phyloP scores from a whole-genome alignment of 2,797 vertebrate species.

The Dicrostonyx torquatus region DNA sequence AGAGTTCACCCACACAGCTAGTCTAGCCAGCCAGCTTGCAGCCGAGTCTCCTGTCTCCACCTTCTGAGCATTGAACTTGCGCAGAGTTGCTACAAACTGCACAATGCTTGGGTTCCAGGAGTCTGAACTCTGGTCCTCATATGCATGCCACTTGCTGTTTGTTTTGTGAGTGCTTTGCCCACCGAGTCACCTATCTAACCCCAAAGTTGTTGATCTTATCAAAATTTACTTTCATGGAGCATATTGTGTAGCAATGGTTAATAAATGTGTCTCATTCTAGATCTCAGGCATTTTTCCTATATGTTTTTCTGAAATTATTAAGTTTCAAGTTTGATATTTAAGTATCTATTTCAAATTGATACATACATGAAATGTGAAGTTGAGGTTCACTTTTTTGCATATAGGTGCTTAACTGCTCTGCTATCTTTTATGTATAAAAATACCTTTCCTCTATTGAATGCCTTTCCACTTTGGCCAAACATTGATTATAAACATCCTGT shows the following conservation, averaged over 20 bases:
- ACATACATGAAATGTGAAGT: background rate
- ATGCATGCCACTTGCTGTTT: background rate
- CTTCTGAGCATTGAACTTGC: background rate
- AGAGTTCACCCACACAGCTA: background rate
- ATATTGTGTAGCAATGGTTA: background rate
- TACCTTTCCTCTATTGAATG: background rate
- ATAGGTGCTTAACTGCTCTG: background rate
- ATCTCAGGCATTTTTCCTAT: background rate
- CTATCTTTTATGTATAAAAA: background rate
- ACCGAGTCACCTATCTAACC: background rate
- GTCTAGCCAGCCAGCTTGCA: background rate
- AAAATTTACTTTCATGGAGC: background rate
- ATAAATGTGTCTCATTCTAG: background rate
- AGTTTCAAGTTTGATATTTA: constrained; percentile 16
- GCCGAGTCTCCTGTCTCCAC: too few relatives aligned
- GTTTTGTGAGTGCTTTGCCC: background rate
- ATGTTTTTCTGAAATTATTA: constrained; percentile 12
- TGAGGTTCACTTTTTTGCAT: background rate
- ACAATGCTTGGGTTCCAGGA: background rate
- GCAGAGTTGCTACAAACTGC: background rate
- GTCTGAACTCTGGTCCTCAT: background rate
- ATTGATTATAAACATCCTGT: background rate
- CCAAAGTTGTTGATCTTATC: constrained; percentile 1
- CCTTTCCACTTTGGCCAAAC: background rate
- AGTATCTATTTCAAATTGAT: background rate